These are phyloP conservation scores for Helostoma temminkii DNA, from an alignment of 2,797 vertebrate species.

Conservation along the genomic window DNA sequence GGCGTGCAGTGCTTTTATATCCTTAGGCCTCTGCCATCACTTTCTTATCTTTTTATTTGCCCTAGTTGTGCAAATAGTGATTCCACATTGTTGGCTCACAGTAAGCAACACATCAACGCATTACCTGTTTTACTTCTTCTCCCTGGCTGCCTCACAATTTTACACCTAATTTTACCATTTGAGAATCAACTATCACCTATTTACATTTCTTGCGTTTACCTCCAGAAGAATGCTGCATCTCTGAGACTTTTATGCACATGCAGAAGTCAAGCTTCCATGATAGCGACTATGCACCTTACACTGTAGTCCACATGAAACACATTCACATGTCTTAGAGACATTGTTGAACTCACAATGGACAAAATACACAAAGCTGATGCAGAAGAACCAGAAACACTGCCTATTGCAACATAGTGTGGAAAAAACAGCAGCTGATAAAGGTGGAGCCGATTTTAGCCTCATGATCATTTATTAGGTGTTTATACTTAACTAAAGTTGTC, in stretches of 20 bases:
- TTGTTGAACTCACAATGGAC: too few relatives aligned
- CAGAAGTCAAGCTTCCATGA: conserved; percentile 16
- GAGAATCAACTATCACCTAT: not conserved
- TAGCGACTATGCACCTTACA: conserved; percentile 10
- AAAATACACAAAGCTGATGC: too few relatives aligned
- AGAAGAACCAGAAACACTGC: too few relatives aligned
- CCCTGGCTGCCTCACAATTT: not conserved
- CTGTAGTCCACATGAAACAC: not conserved
- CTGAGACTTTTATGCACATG: conserved; percentile 13
- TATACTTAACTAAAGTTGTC: too few relatives aligned
- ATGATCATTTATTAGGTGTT: too few relatives aligned
- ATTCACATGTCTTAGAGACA: too few relatives aligned
- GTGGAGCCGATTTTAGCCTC: too few relatives aligned
- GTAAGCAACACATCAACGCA: conserved; percentile 5
- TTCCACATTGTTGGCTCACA: conserved; percentile 5
- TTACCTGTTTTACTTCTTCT: not conserved
- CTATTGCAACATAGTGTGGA: too few relatives aligned
- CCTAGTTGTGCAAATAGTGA: conserved; percentile 8
- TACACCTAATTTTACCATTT: conserved; percentile 18
- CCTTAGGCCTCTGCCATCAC: not conserved
- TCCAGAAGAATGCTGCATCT: conserved; percentile 3
- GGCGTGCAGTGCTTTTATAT: conserved; percentile 14
- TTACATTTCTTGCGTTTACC: conserved; percentile 28
- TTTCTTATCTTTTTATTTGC: conserved; percentile 16
- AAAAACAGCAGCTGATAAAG: too few relatives aligned